phyloP scores from a whole-genome alignment of 2,797 vertebrate genomes.

The Sebastes nivosus region DNA sequence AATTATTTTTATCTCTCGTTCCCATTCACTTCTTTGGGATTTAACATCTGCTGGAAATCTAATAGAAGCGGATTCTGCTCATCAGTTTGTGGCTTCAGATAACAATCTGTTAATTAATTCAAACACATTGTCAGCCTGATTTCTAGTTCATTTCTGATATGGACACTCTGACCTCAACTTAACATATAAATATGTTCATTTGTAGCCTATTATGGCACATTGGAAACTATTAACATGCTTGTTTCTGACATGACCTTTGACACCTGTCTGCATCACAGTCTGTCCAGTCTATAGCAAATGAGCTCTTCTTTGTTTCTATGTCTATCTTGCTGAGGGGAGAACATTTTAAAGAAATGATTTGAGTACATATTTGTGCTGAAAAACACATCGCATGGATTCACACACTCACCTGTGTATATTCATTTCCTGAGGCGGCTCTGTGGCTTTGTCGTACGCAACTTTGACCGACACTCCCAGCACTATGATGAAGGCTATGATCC shows the following conservation, averaged over 20 bases:
- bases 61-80: slow-evolving; percentile 14
- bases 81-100: slow-evolving; percentile 6
- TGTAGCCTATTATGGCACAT: background rate
- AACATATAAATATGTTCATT: background rate
- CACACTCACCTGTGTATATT: slow-evolving; percentile 95
- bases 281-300: background rate
- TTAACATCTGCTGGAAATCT: slow-evolving; percentile 28
- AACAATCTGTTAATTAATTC: slow-evolving; percentile 28
- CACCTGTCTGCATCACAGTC: background rate
- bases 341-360: background rate
- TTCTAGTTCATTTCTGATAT: background rate
- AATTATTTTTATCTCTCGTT: slow-evolving; percentile 37
- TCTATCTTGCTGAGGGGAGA: background rate
- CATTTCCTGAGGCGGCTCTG: slow-evolving; percentile 97
- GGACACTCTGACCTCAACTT: background rate
- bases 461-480: slow-evolving; percentile 94
- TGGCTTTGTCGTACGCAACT: slow-evolving; percentile 98
- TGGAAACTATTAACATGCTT: background rate
- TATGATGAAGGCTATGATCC: slow-evolving; percentile 95
- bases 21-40: background rate
- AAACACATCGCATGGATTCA: background rate
- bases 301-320: background rate
- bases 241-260: slow-evolving; percentile 25
- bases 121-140: background rate
- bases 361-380: background rate